These are phyloP conservation scores for Stomatorhinus walkeri DNA, from an alignment of 2,797 vertebrate genomes.

Conservation along the genomic window DNA sequence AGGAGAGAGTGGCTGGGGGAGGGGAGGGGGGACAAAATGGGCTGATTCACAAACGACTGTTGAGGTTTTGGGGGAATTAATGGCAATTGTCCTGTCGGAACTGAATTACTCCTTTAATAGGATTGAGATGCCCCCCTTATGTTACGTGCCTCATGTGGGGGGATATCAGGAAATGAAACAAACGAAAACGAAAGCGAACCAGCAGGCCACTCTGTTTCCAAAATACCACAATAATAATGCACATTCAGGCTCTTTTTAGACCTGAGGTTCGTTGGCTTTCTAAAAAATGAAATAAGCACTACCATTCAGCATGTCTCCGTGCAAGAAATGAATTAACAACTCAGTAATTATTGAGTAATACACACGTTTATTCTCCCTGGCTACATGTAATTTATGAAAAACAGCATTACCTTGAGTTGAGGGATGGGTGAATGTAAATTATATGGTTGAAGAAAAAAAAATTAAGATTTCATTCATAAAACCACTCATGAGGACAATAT, in stretches of 20 bases:
- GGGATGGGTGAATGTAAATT: background rate
- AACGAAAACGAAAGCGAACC: constrained; percentile 21
- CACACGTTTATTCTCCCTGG: constrained; percentile 23
- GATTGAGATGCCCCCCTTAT: constrained; percentile 24
- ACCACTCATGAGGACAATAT: constrained; percentile 5
- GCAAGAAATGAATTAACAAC: background rate
- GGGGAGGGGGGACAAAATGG: constrained; percentile 34
- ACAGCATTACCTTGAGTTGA: background rate
- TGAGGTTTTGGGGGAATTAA: constrained; percentile 45
- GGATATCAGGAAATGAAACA: constrained; percentile 6
- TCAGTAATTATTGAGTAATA: constrained; percentile 1
- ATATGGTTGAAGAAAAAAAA: background rate
- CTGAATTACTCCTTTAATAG: constrained; percentile 45
- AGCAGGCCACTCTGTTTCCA: background rate
- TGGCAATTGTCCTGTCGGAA: constrained; percentile 58
- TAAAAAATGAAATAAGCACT: background rate
- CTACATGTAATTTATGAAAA: constrained; percentile 15
- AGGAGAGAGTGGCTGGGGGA: constrained; percentile 43
- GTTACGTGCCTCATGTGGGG: constrained; percentile 37
- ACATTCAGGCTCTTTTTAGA: background rate
- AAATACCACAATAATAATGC: background rate
- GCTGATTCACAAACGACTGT: constrained; percentile 53
- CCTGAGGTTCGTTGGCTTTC: background rate
- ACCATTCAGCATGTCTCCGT: background rate
- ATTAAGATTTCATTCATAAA: constrained; percentile 11